Conservation (phyloP, 2,113 vertebrate genomes). For the Pleuronectes platessa region DNA sequence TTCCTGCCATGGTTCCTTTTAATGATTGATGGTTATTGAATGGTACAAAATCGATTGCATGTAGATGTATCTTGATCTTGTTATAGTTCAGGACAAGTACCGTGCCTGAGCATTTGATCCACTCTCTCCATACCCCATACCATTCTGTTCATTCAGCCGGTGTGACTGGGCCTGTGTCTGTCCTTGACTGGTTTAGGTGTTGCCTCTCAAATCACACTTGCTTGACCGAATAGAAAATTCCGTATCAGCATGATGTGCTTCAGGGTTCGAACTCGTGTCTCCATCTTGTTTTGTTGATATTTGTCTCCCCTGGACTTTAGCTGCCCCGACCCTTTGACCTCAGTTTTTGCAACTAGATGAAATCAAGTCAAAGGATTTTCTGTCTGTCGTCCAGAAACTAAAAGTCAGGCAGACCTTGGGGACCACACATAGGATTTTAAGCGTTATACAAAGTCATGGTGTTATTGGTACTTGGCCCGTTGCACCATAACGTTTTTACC, state of each 20-base stretch:
- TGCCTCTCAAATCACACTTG: no score
- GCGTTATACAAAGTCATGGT: background rate
- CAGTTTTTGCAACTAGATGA: background rate
- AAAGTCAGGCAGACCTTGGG: background rate
- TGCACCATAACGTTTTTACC: no score
- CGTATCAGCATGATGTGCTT: background rate
- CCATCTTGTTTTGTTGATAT: background rate
- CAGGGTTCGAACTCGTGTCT: background rate
- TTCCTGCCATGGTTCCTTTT: background rate
- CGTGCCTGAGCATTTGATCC: background rate
- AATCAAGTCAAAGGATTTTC: background rate
- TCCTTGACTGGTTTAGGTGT: background rate
- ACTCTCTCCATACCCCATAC: no score
- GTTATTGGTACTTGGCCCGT: background rate
- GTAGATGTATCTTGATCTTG: background rate
- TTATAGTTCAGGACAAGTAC: background rate
- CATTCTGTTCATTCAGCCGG: background rate
- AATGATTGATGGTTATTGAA: background rate
- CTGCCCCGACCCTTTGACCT: background rate
- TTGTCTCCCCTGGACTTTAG: background rate
- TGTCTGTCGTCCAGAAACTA: background rate
- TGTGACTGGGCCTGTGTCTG: background rate
- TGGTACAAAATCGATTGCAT: background rate
- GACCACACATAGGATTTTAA: background rate
- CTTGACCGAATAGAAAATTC: background rate